phyloP scores from a whole-genome alignment of 2,888 invertebrate species.

The Metopia argyrocephala region DNA sequence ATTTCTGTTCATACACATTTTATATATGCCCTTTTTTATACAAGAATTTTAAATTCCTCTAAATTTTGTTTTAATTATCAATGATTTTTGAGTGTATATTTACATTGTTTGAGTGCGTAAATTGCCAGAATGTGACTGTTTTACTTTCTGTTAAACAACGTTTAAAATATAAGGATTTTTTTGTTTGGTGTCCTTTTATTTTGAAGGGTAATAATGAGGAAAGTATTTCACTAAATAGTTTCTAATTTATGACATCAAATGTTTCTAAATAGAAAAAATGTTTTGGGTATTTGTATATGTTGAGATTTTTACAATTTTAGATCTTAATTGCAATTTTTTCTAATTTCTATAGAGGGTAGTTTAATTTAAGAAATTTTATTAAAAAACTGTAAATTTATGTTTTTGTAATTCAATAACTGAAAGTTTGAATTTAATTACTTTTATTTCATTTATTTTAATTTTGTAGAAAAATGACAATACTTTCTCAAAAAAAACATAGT shows the following conservation, averaged over 20 bases:
- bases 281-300: constrained; percentile 12
- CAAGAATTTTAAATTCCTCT: too few species aligned
- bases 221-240: constrained; percentile 76
- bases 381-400: constrained; percentile 17
- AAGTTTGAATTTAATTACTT: constrained; percentile 36
- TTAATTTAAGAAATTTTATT: constrained; percentile 7
- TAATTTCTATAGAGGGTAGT: constrained; percentile 28
- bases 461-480: too few species aligned
- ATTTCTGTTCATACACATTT: too few species aligned
- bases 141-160: constrained; percentile 40
- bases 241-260: constrained; percentile 67
- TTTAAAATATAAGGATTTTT: constrained; percentile 24
- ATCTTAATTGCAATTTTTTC: constrained; percentile 22
- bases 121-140: constrained; percentile 28
- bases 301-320: constrained; percentile 27
- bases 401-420: constrained; percentile 35
- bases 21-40: too few species aligned
- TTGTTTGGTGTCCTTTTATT: constrained; percentile 31
- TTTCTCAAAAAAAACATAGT: too few species aligned
- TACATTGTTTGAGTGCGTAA: constrained; percentile 23
- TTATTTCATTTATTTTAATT: constrained; percentile 6
- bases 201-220: constrained; percentile 74
- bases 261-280: constrained; percentile 7
- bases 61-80: background rate
- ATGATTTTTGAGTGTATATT: constrained; percentile 28